These are phyloP conservation scores for Meta bourneti DNA, from an alignment of 2,888 invertebrate genomes.

Conservation along the genomic window DNA sequence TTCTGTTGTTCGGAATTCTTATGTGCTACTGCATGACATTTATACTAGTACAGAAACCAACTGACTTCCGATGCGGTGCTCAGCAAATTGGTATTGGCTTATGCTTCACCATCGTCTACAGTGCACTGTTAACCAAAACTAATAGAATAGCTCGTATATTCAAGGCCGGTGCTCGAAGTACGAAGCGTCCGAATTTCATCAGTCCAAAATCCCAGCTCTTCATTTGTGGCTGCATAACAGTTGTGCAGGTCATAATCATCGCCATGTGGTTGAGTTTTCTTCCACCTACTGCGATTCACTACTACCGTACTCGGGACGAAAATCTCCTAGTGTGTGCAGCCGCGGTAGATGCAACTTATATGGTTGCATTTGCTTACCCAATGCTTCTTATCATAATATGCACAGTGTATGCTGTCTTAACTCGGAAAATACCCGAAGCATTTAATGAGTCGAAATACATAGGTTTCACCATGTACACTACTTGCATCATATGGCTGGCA, in stretches of 20 bases:
- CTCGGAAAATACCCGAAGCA: constrained; percentile 82
- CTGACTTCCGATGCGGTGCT: constrained; percentile 80
- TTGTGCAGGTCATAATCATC: constrained; percentile 85
- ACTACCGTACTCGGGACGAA: constrained; percentile 94
- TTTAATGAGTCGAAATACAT: constrained; percentile 82
- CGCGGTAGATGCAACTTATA: constrained; percentile 90
- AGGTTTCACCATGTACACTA: constrained; percentile 92
- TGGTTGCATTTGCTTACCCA: constrained; percentile 88
- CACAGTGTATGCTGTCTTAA: constrained; percentile 81
- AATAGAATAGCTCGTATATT: constrained; percentile 79
- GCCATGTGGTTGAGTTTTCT: constrained; percentile 95
- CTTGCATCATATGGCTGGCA: constrained; percentile 85
- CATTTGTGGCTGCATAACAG: constrained; percentile 81
- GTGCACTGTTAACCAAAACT: constrained; percentile 82
- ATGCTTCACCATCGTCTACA: constrained; percentile 81
- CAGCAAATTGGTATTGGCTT: constrained; percentile 81
- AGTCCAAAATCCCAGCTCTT: constrained; percentile 82
- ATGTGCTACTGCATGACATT: constrained; percentile 81
- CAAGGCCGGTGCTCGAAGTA: constrained; percentile 81
- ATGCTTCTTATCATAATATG: constrained; percentile 91
- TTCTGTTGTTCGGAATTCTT: constrained; percentile 81
- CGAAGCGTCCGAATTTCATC: constrained; percentile 81
- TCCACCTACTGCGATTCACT: constrained; percentile 93
- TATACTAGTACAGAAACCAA: constrained; percentile 81
- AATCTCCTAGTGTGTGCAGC: constrained; percentile 94